Evolutionary conservation across 2,888 invertebrate genomes (phyloP).

Genomic region (Drosophila anceps): DNA sequence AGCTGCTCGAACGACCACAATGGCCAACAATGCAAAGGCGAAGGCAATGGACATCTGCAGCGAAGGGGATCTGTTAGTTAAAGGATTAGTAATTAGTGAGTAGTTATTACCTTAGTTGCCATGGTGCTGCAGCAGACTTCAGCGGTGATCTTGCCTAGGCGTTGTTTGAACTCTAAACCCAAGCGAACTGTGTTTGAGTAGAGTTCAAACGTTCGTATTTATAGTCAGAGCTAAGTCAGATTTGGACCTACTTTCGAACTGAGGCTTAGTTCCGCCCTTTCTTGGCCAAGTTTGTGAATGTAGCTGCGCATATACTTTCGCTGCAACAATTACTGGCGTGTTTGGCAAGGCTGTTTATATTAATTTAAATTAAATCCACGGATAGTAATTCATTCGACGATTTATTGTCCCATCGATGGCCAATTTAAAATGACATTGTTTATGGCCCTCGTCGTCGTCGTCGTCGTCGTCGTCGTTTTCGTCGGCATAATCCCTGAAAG

Average conservation of each 20-base stretch:
- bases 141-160: constrained; percentile 60
- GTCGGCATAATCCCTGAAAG: constrained; percentile 59
- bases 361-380: constrained; percentile 64
- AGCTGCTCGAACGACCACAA: constrained; percentile 50
- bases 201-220: constrained; percentile 47
- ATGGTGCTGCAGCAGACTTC: constrained; percentile 61
- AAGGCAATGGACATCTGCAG: constrained; percentile 48
- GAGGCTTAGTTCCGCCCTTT: constrained; percentile 51
- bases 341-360: constrained; percentile 35
- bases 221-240: constrained; percentile 38
- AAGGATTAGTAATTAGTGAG: neutral
- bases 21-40: constrained; percentile 56
- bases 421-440: constrained; percentile 83
- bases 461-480: constrained; percentile 27
- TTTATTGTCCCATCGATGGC: constrained; percentile 80
- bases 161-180: constrained; percentile 57
- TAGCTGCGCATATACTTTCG: constrained; percentile 52
- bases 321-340: constrained; percentile 39
- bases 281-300: constrained; percentile 42
- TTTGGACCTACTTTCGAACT: constrained; percentile 54
- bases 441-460: constrained; percentile 65
- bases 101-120: constrained; percentile 69
- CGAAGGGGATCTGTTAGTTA: neutral
- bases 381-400: constrained; percentile 76
- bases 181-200: constrained; percentile 63